Evolutionary conservation across 2,797 vertebrate genomes (phyloP), one percentile per base, ranked within the genome.

Genomic region (Silurus lanzhouensis): DNA sequence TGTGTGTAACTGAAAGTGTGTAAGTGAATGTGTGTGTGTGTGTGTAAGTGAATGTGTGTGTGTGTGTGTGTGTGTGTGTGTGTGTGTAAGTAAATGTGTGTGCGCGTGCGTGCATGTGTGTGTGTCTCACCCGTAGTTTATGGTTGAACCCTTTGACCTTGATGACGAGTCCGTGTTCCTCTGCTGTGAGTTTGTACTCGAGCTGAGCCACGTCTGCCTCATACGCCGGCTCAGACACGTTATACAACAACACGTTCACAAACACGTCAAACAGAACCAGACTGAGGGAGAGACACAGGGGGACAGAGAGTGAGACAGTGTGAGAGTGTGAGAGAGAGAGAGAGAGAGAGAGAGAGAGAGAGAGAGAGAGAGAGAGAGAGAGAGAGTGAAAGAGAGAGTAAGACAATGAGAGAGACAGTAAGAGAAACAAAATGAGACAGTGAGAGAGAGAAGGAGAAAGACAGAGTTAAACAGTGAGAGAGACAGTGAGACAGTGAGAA

Each of bases 111-210:
- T 31, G 31, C 1, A 31, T 31, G 31, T 38, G 2, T 38, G n/a
- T 12, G 31, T 13, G 15, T 96, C 96, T 97, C 91, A 99, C 97
- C 84, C 96, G 95, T 89, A 99, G 95, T 90, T 98, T 99, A 90
- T 98, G 97, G 92, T 98, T 97, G 91, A 99, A 99, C 81, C 97
- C 97, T 89, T 98, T 98, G 87, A 97, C 96, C 91, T 96, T 95
- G 90, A 99, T 93, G 88, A 97, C 93, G 31, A 99, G 91, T 84
- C 98, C 97, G 0, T 98, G 96, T 87, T 99, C 97, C 52, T 96
- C 97, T 4, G 97, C 96, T 74, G 96, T 93, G 72, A 99, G 92
- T 83, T 97, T 98, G 86, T 99, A 98, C 81, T 98, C 97, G 90
- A 99, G 84, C 92, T 98, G 97, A 55, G 97, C 97, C 1, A 99